Base-by-base conservation (phyloP, 2,113 vertebrate species). In the Albula goreensis region DNA sequence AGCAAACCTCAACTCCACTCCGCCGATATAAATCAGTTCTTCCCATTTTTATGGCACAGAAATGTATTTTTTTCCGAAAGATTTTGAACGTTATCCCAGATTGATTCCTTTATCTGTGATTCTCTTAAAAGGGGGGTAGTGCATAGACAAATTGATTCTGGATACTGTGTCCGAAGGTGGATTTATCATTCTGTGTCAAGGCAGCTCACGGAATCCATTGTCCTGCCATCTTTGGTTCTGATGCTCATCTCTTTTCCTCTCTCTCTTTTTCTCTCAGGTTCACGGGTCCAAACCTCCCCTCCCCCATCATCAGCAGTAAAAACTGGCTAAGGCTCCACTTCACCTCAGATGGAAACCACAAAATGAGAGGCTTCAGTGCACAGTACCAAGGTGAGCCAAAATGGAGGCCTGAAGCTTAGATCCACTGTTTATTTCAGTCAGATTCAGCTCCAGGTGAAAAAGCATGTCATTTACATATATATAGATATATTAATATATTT, bases 251-350 rank as follows among this genome's bases (percentile, higher is more conserved):
- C 74, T 78, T 74, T n/a, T 70, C 22, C 77, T 87, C 31, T 83
- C 25, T 83, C 84, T 50, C 88, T 56, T 50, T 89, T 51, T 88
- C 87, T 89, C 83, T 0, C 95, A 99, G 98, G 98, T 98, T 99
- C 92, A 99, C 98, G 0, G 98, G 98, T 74, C 96, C 95, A 89
- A 98, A 97, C 92, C 94, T 99, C 86, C 98, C 98, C 0, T 96
- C 98, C 0, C 98, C 98, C 0, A 97, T 99, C 79, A 99, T 99
- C 93, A 99, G 98, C 96, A 99, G 98, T 74, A 99, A 99, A 88
- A 99, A 99, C 13, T 99, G 98, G 98, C 96, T 99, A 31, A 92
- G 98, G 19, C 96, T 99, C 57, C 98, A 99, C 93, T 99, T 99
- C 90, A 99, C 97, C 0, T 98, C 98, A 0, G 98, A 99, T 0